Base-by-base conservation (phyloP, 2,888 invertebrate genomes). In the Agapetus fuscipes region DNA sequence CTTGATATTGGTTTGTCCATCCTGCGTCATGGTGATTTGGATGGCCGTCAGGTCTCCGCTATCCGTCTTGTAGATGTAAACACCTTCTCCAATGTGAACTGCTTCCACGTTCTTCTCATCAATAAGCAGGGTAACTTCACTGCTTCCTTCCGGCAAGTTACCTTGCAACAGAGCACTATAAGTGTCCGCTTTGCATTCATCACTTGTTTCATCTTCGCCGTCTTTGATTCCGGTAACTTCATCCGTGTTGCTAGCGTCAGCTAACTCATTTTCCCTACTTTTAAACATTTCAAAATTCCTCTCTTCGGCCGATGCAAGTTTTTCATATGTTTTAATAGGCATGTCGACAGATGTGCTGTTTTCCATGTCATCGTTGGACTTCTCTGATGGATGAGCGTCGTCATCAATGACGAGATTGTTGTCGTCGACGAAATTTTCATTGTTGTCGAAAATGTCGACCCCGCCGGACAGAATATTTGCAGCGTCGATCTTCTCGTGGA, bases 361-460 rank as follows among this genome's bases (percentile, higher is more conserved):
- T n/a, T 43, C 42, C n/a, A 11, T 4, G 33, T 33, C 36, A 16
- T 43, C 39, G 13, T 43, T 40, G 6, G 37, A 39, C 25, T 30
- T 40, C 9, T 43, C 46, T 3, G 41, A 31, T 11, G 40, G 41
- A 14, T 39, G 43, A 14, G 46, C 39, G 26, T 46, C 46, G 43
- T 69, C 69, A 56, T 70, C 70, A 39, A 70, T 70, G 13, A 70
- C 66, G 12, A 70, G 56, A 45, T 68, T 68, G 51, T 66, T 56
- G 1, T 65, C 70, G 50, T 70, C 70, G 52, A 62, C 65, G 4
- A 70, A 70, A 50, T 66, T 68, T n/a, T 69, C 68, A 56, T 66
- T 67, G 42, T 68, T 67, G 49, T 70, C 69, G 54, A 70, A 70
- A 37, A 70, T 69, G 39, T 66, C 59, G 11, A 69, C 68, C 43